A percentile compares a stretch with the other conserved stretches of the same genome.
Evolutionary conservation across 2,797 vertebrate genomes (phyloP).

Genomic region (Oophaga sylvatica): DNA sequence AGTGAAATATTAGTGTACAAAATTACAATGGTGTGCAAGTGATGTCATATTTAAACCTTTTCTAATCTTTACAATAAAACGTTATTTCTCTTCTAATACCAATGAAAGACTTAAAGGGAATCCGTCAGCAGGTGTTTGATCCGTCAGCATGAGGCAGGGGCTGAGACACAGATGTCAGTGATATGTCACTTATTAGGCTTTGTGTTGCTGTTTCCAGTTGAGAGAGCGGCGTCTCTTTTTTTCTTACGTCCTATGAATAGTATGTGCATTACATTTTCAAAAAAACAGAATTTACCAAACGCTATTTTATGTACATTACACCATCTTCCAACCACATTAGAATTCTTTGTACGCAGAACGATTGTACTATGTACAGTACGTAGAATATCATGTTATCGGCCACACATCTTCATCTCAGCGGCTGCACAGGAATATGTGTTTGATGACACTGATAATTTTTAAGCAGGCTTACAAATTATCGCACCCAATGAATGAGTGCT

Average conservation of each 20-base stretch:
- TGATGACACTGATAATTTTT: too few relatives aligned
- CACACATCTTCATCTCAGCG: too few relatives aligned
- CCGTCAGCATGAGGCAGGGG: too few relatives aligned
- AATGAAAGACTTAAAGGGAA: background rate
- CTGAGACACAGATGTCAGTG: too few relatives aligned
- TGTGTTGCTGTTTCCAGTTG: too few relatives aligned
- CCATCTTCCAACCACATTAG: background rate
- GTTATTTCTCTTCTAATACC: background rate
- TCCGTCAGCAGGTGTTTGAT: too few relatives aligned
- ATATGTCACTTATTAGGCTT: too few relatives aligned
- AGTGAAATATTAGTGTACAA: background rate
- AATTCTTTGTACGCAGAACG: background rate
- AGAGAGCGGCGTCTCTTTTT: background rate
- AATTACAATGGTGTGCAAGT: background rate
- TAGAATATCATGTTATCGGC: too few relatives aligned
- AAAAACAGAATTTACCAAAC: background rate
- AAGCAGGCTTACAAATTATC: too few relatives aligned
- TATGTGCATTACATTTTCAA: slow-evolving; percentile 20
- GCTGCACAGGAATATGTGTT: too few relatives aligned
- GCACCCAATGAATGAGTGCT: too few relatives aligned
- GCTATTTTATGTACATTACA: slow-evolving; percentile 1
- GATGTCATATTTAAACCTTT: background rate
- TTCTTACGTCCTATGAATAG: background rate
- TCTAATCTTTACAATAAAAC: background rate
- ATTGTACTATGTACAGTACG: too few relatives aligned